Evolutionary conservation across 2,797 vertebrate species (phyloP).

Genomic region (Hylomyscus alleni): DNA sequence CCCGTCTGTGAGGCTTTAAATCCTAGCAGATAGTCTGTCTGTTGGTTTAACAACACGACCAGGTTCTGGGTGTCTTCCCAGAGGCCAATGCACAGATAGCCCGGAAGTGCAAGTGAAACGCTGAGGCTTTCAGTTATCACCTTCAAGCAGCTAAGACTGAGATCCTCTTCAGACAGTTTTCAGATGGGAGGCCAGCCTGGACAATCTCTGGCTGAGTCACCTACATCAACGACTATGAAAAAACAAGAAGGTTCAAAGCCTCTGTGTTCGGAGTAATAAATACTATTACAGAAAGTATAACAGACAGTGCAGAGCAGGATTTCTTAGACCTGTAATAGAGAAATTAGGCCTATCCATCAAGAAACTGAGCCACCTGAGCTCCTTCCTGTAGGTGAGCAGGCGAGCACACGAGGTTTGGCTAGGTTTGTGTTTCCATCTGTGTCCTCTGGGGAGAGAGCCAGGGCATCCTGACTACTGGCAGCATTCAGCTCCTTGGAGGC

Average conservation of each 20-base stretch:
- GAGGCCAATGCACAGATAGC: background rate
- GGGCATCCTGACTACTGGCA: background rate
- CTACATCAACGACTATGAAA: background rate
- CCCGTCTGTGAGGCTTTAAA: background rate
- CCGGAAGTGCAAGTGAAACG: background rate
- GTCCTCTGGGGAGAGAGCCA: background rate
- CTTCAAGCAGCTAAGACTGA: background rate
- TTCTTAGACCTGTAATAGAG: background rate
- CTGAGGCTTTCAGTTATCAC: background rate
- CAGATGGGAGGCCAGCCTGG: slow-evolving; percentile 9
- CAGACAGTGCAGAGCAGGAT: background rate
- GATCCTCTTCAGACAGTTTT: background rate
- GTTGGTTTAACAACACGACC: background rate
- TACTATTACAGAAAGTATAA: background rate
- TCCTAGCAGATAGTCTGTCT: background rate
- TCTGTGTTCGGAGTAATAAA: background rate
- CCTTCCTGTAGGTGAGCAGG: background rate
- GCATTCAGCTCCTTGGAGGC: background rate
- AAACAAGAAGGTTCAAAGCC: slow-evolving; percentile 40
- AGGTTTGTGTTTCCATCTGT: background rate
- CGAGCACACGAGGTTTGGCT: background rate
- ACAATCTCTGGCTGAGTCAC: background rate
- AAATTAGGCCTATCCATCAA: background rate
- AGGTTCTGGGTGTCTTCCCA: background rate
- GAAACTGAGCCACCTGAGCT: background rate